Base-by-base conservation (phyloP, 2,113 vertebrate species). In the Hippocampus guttulatus region DNA sequence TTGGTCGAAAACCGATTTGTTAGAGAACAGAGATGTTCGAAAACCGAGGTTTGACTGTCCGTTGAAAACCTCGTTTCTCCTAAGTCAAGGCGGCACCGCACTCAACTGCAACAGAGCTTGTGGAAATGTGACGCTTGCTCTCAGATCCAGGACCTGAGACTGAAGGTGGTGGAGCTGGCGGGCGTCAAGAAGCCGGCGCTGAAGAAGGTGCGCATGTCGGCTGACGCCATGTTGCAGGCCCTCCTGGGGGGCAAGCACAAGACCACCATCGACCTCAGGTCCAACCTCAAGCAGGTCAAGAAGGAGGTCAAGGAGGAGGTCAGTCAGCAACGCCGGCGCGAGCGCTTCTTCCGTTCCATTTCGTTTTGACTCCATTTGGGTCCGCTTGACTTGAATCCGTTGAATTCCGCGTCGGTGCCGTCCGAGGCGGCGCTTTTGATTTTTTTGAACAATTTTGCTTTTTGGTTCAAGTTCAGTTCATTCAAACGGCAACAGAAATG, bases 251-350 rank as follows among this genome's bases (percentile, higher is more conserved):
- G 95, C 85, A 97, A 97, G 75, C 96, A 97, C 92, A 97, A 94
- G 57, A 95, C 96, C 84, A 94, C 90, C 92, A 95, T 98, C 95
- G 96, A 98, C 78, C 93, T 97, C 75, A 85, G 96, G 68, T 91
- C 95, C 91, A 96, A 95, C 91, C 92, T 98, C 83, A 98, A 96
- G 87, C 95, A 96, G 85, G 96, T 97, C 75, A 96, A 96, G 93
- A 97, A 97, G 87, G 96, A 97, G 77, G 90, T 92, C 70, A 96
- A 97, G 70, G 95, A 96, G 93, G 96, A 97, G 88, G 90, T 90
- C 75, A 84, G 85, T 27, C 1, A 47, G n/a, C 11, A 18, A 33
- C 57, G 30, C 55, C 54, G 10, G 52, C 10, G 12, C 47, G 1
- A 49, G 47, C 40, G 9, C 40, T 10, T 7, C 6, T 41, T 41